Evolutionary conservation across 2,888 invertebrate species (phyloP).

Genomic region (Tethea ocularis): DNA sequence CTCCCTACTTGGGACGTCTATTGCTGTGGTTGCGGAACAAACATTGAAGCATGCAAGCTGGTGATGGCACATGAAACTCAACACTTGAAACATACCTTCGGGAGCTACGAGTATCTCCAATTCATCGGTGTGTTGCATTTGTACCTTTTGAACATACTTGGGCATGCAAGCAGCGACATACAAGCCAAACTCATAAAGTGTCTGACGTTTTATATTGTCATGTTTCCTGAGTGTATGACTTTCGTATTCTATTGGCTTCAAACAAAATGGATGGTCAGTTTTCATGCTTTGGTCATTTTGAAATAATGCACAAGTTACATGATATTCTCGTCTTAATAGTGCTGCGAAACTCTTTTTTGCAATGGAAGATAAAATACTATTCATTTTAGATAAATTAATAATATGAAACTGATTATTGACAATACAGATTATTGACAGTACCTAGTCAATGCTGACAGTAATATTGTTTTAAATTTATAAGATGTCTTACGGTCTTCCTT

Average conservation of each 20-base stretch:
- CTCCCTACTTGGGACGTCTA: slow-evolving; percentile 68
- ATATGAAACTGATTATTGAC: not conserved
- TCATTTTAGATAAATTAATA: slow-evolving; percentile 15
- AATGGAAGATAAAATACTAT: slow-evolving; percentile 24
- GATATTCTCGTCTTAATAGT: slow-evolving; percentile 28
- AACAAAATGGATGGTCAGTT: slow-evolving; percentile 45
- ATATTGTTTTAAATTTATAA: not conserved
- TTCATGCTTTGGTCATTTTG: slow-evolving; percentile 30
- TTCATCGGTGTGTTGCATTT: slow-evolving; percentile 69
- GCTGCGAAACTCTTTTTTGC: slow-evolving; percentile 24
- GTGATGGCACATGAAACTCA: slow-evolving; percentile 63
- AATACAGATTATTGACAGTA: slow-evolving; percentile 10
- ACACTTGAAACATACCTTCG: slow-evolving; percentile 62
- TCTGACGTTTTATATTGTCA: slow-evolving; percentile 59
- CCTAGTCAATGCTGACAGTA: slow-evolving; percentile 9
- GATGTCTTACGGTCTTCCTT: too few species aligned
- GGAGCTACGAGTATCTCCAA: slow-evolving; percentile 68
- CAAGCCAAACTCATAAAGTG: slow-evolving; percentile 69
- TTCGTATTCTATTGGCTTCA: slow-evolving; percentile 53
- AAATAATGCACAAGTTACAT: slow-evolving; percentile 14
- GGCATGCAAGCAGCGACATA: slow-evolving; percentile 73
- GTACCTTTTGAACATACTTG: slow-evolving; percentile 71
- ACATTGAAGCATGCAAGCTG: slow-evolving; percentile 68
- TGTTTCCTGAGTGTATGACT: slow-evolving; percentile 59
- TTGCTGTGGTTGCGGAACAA: slow-evolving; percentile 61